Evolutionary conservation across 1,140 invertebrate genomes (phyloP).

Genomic region (Schmidtea mediterranea): DNA sequence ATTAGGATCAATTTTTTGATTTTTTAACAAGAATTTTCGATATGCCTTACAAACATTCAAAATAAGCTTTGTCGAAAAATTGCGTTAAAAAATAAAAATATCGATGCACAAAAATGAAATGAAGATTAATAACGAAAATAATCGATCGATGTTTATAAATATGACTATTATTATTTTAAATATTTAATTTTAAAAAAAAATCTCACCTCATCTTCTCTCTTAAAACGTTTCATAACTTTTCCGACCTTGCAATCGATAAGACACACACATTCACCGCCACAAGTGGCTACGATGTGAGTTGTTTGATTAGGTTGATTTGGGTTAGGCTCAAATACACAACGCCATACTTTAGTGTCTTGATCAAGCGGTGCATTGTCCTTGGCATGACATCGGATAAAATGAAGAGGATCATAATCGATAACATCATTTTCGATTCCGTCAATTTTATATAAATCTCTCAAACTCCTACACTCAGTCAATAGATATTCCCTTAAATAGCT

Average conservation of each 20-base stretch:
- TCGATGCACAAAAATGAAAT: too few species aligned
- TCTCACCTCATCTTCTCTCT: conserved; percentile 11
- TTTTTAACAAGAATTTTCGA: too few species aligned
- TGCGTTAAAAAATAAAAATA: too few species aligned
- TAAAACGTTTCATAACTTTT: conserved; percentile 28
- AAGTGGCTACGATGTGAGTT: conserved; percentile 28
- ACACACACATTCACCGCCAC: conserved; percentile 31
- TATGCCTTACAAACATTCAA: too few species aligned
- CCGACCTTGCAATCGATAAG: conserved; percentile 28
- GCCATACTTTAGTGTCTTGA: conserved; percentile 26
- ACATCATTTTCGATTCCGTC: background rate
- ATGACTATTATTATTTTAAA: too few species aligned
- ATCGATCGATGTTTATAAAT: too few species aligned
- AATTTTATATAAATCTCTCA: conserved; percentile 3
- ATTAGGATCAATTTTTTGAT: too few species aligned
- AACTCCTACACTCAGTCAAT: background rate
- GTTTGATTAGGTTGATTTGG: conserved; percentile 13
- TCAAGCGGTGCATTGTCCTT: conserved; percentile 13
- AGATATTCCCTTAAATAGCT: background rate
- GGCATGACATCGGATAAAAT: conserved; percentile 18
- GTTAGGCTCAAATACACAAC: conserved; percentile 28
- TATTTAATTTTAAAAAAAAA: background rate
- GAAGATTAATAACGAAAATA: too few species aligned
- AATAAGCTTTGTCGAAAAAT: too few species aligned
- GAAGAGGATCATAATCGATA: conserved; percentile 13